Percentiles rank a stretch among this genome's conserved stretches.
phyloP scores from a whole-genome alignment of 2,888 invertebrate genomes.

The Apotomis capreana region DNA sequence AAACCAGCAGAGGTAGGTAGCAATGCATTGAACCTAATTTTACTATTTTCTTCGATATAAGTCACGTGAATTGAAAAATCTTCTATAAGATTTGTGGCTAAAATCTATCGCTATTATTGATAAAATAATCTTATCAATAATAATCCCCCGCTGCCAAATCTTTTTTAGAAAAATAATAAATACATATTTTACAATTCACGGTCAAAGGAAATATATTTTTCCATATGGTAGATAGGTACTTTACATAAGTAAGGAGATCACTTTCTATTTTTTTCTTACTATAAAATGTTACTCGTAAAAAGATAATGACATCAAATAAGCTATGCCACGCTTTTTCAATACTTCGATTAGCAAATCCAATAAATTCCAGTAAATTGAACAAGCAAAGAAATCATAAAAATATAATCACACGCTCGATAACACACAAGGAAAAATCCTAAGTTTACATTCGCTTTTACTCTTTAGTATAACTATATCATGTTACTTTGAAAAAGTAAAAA shows the following conservation, averaged over 20 bases:
- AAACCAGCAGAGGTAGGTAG: conserved; percentile 50
- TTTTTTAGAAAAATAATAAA: too few species aligned
- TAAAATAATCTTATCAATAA: too few species aligned
- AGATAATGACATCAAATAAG: not conserved
- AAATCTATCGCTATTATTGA: too few species aligned
- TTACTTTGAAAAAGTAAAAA: not conserved
- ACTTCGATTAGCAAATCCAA: conserved; percentile 23
- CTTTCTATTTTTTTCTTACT: not conserved
- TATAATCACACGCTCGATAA: conserved; percentile 62
- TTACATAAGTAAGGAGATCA: too few species aligned
- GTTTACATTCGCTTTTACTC: conserved; percentile 38
- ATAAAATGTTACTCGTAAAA: not conserved
- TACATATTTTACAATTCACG: too few species aligned
- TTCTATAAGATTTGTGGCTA: too few species aligned
- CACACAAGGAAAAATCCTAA: conserved; percentile 50
- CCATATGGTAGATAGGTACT: too few species aligned
- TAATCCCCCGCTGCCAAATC: too few species aligned
- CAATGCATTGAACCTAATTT: conserved; percentile 32
- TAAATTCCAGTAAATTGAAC: conserved; percentile 47
- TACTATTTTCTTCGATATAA: too few species aligned
- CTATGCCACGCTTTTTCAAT: conserved; percentile 1
- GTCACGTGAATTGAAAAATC: too few species aligned
- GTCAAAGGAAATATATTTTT: too few species aligned
- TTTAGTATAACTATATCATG: not conserved
- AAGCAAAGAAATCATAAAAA: conserved; percentile 50